Conservation (phyloP, 2,888 invertebrate species). For the Alloscopus bannaensis region DNA sequence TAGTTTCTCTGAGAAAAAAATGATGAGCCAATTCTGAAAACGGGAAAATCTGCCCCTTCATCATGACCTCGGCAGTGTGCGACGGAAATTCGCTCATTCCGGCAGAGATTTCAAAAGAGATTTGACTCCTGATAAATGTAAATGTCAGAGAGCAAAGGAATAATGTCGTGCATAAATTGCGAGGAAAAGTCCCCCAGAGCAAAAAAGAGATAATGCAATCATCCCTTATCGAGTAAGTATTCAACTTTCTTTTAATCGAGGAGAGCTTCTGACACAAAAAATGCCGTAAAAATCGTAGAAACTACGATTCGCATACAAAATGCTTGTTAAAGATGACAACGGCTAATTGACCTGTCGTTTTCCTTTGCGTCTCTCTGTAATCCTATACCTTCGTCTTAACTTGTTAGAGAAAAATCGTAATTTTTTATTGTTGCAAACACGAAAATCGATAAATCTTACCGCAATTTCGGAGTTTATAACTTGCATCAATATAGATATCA, state of each 20-base stretch:
- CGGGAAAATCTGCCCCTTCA: neutral
- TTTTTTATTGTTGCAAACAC: neutral
- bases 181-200: neutral
- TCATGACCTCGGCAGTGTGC: neutral
- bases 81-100: neutral
- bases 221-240: neutral
- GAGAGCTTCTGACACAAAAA: neutral
- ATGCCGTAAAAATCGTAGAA: neutral
- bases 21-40: neutral
- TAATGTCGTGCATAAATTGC: constrained; percentile 6
- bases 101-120: neutral
- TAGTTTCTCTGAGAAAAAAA: neutral
- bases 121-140: neutral
- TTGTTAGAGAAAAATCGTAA: neutral
- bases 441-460: neutral
- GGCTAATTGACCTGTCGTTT: constrained; percentile 22
- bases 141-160: neutral
- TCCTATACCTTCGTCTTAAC: neutral
- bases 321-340: neutral
- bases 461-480: neutral
- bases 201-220: neutral
- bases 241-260: neutral
- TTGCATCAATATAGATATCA: neutral
- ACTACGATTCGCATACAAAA: too few relatives aligned
- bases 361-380: neutral